Conservation (phyloP, 2,113 vertebrate species). For the Ctenodactylus gundi region DNA sequence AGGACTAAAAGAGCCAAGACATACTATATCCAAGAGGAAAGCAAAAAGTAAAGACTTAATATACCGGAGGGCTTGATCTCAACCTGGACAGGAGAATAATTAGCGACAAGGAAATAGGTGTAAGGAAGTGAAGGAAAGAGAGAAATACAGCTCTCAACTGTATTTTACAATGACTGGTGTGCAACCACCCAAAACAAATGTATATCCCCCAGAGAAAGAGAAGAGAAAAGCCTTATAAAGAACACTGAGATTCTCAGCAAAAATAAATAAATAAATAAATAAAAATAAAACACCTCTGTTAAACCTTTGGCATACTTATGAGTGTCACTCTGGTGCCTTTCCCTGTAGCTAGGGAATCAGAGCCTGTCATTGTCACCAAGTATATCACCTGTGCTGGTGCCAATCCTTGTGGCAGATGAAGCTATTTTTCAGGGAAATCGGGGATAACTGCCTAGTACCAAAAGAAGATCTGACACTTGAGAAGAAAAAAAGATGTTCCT, state of each 20-base stretch:
- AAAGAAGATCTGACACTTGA: constrained; percentile 52
- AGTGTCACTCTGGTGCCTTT: constrained; percentile 26
- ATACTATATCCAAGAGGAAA: not conserved
- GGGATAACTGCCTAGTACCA: constrained; percentile 63
- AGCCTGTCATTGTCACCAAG: constrained; percentile 20
- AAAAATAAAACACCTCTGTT: constrained; percentile 28
- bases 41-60: constrained; percentile 17
- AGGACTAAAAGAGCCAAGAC: not conserved
- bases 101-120: constrained; percentile 17
- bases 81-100: constrained; percentile 10
- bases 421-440: constrained; percentile 67
- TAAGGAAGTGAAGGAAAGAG: not conserved
- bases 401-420: constrained; percentile 46
- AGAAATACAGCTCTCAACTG: not conserved
- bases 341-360: constrained; percentile 44
- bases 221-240: constrained; percentile 39
- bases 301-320: not conserved
- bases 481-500: constrained; percentile 28
- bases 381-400: constrained; percentile 27
- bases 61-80: not conserved
- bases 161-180: constrained; percentile 8
- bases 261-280: no score
- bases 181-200: constrained; percentile 55
- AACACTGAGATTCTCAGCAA: constrained; percentile 20
- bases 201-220: constrained; percentile 31